Percentiles rank a stretch among this genome's conserved stretches.
These are phyloP conservation scores for Bombylius major DNA, from an alignment of 2,888 invertebrate genomes.

Conservation along the genomic window DNA sequence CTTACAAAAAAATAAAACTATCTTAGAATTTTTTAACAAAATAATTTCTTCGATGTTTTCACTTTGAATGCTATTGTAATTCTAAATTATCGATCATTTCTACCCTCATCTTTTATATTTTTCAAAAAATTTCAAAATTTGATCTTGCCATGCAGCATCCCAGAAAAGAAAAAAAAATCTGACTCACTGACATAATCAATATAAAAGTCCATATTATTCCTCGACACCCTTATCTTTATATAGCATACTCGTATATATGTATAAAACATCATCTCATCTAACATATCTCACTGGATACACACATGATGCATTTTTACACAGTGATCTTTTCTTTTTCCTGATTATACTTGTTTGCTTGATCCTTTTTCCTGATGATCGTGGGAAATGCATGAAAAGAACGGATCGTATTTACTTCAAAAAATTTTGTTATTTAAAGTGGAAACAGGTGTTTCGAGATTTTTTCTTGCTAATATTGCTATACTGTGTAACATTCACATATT, in stretches of 20 bases:
- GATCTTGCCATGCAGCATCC: too few species aligned
- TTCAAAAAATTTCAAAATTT: neutral
- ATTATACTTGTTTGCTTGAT: neutral
- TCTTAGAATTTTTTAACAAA: too few species aligned
- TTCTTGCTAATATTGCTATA: too few species aligned
- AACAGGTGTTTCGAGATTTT: slow-evolving; percentile 5
- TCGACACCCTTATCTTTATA: too few species aligned
- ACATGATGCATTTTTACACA: neutral
- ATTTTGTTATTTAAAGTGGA: slow-evolving; percentile 1
- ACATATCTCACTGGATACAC: neutral
- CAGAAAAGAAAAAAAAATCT: too few species aligned
- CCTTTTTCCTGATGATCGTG: slow-evolving; percentile 1
- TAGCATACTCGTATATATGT: too few species aligned
- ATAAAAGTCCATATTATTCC: too few species aligned
- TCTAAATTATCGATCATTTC: slow-evolving; percentile 18
- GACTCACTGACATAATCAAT: too few species aligned
- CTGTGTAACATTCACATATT: too few species aligned
- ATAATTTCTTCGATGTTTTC: slow-evolving; percentile 20
- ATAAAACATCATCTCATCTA: too few species aligned
- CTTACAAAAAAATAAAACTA: too few species aligned
- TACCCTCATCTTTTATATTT: neutral
- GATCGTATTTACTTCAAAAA: neutral
- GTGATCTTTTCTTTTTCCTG: neutral
- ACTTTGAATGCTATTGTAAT: slow-evolving; percentile 28
- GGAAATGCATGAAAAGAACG: neutral